Percentiles rank a stretch among this genome's conserved stretches.
Evolutionary conservation across 2,888 invertebrate genomes (phyloP).

Genomic region (Phragmatobia fuliginosa): DNA sequence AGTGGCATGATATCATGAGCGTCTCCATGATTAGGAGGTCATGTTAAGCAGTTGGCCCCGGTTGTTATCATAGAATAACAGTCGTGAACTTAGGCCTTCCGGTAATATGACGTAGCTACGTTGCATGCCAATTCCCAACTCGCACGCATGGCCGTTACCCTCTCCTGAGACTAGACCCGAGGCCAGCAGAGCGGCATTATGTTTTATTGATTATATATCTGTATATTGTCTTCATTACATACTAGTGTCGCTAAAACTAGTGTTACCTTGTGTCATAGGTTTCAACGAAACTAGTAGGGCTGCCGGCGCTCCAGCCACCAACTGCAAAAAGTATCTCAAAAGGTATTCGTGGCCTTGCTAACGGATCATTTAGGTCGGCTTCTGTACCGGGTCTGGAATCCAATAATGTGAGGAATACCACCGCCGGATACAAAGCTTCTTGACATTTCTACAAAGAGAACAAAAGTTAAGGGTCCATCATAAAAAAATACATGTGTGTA

Average conservation of each 20-base stretch:
- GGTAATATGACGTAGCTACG: too few relatives aligned
- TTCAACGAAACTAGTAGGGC: conserved; percentile 92
- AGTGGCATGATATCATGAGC: too few relatives aligned
- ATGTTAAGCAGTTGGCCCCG: too few relatives aligned
- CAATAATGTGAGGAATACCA: conserved; percentile 83
- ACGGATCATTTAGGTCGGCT: conserved; percentile 85
- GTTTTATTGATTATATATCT: too few relatives aligned
- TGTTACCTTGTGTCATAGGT: conserved; percentile 91
- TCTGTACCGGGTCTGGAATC: conserved; percentile 81
- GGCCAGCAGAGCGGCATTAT: too few relatives aligned
- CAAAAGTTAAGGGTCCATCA: conserved; percentile 12
- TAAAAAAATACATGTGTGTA: not conserved
- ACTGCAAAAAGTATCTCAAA: conserved; percentile 93
- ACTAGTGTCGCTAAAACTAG: not conserved
- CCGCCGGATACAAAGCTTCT: conserved; percentile 83
- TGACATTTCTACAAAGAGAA: conserved; percentile 80
- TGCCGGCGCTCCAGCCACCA: conserved; percentile 95
- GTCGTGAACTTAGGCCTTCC: too few relatives aligned
- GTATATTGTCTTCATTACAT: not conserved
- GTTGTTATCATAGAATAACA: too few relatives aligned
- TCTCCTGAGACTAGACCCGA: too few relatives aligned
- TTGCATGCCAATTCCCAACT: too few relatives aligned
- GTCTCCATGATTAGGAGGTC: too few relatives aligned
- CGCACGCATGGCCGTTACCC: too few relatives aligned
- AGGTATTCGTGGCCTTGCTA: conserved; percentile 90